Base-by-base conservation (phyloP, 2,113 vertebrate species). In the Pavo muticus region DNA sequence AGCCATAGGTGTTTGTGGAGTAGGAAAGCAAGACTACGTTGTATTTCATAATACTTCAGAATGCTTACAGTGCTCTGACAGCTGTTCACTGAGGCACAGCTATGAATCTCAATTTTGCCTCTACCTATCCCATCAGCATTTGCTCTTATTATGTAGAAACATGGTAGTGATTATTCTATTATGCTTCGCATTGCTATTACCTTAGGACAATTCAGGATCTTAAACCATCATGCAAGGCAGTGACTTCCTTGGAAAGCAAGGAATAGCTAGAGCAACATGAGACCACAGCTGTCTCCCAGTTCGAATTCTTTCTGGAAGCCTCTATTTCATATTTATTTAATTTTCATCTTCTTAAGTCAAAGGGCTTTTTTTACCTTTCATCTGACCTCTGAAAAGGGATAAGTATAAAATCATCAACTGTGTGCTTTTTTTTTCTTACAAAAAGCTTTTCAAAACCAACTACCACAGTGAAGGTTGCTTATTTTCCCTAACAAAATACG, bases 41-140 rank as follows among this genome's bases (percentile, higher is more conserved):
- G 50, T 63, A 63, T 70, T 88, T 56, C 94, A 87, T 35, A 63
- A 39, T 20, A 37, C 21, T 71, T 72, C 52, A 83, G 35, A 73
- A 67, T 14, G 80, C 69, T 81, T 68, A 5, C 69, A 71, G 76
- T 47, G 77, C 80, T 95, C 13, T 91, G 90, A 93, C 94, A 93
- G 95, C 88, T 90, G 25, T 47, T 74, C 27, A 71, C 48, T 68
- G 76, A 60, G 42, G 65, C 75, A 77, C 50, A 37, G 42, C 42
- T 64, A 63, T 0, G 7, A 83, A 39, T 67, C 35, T 83, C 72
- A n/a, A 3, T 77, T 88, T 96, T 93, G 88, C 90, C 85, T 74
- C 90, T 81, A 63, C 79, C 72, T 44, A 80, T 13, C 75, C 82
- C 75, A 80, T 37, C 83, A 90, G 92, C 84, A 18, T 39, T 87